A percentile compares a stretch with the other conserved stretches of the same genome.
Evolutionary conservation across 1,140 invertebrate species (phyloP).

Genomic region (Fopius arisanus): DNA sequence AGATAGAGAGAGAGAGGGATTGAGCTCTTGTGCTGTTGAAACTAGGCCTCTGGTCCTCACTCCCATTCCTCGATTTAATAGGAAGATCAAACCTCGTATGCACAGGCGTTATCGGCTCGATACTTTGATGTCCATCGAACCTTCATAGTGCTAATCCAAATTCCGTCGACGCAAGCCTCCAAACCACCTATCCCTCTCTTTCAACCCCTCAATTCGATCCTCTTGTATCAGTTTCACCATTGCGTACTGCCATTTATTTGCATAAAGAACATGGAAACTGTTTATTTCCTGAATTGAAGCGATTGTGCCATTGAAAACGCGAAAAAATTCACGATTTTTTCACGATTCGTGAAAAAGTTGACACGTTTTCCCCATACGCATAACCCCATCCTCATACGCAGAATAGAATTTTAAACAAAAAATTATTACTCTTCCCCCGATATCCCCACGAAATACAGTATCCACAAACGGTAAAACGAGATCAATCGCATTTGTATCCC

Average conservation of each 20-base stretch:
- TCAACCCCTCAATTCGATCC: not conserved
- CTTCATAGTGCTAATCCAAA: slow-evolving; percentile 30
- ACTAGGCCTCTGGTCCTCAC: not conserved
- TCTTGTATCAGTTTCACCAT: slow-evolving; percentile 1
- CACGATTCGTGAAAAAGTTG: no score
- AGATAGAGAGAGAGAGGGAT: not conserved
- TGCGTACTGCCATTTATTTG: not conserved
- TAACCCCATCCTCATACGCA: no score
- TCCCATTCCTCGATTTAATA: slow-evolving; percentile 47
- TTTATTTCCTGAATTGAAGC: no score
- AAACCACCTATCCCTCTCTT: slow-evolving; percentile 8
- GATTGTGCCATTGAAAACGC: no score
- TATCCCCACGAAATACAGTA: no score
- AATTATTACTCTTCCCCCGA: no score
- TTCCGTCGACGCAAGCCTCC: slow-evolving; percentile 18
- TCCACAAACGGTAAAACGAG: no score
- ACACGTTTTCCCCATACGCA: no score
- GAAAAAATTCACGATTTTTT: no score
- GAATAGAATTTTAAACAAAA: no score
- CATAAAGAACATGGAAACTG: not conserved
- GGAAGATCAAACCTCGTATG: slow-evolving; percentile 50
- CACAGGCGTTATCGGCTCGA: slow-evolving; percentile 25
- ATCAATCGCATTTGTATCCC: not conserved
- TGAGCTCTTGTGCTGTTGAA: not conserved
- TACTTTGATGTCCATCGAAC: slow-evolving; percentile 33